Evolutionary conservation across 2,797 vertebrate genomes (phyloP).

Genomic region (Amblyraja radiata): DNA sequence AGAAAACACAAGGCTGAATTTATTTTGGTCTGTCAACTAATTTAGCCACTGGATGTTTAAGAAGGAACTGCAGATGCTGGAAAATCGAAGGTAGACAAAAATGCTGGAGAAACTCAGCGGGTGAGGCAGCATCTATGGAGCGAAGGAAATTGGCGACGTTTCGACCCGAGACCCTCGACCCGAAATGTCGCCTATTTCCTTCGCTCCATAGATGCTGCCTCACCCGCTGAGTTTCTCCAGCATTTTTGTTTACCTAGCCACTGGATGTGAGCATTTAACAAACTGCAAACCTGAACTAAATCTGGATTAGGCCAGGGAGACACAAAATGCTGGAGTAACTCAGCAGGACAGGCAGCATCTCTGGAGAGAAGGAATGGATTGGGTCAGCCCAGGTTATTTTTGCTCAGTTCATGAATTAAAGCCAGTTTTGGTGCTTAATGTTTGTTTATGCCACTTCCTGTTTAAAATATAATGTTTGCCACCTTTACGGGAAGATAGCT

Average conservation of each 20-base stretch:
- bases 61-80: no score
- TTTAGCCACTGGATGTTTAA: background rate
- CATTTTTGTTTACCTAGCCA: no score
- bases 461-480: background rate
- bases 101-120: no score
- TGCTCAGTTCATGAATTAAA: background rate
- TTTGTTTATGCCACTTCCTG: slow-evolving; percentile 14
- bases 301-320: background rate
- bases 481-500: background rate
- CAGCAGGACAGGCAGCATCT: no score
- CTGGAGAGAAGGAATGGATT: background rate
- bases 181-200: no score
- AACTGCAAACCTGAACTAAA: background rate
- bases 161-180: no score
- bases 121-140: no score
- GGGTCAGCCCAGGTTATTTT: slow-evolving; percentile 10
- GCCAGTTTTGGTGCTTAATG: background rate
- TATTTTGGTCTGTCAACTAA: background rate
- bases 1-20: background rate
- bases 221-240: no score
- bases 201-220: no score
- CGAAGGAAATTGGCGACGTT: no score
- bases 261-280: background rate
- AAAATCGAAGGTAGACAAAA: no score
- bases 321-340: no score